Evolutionary conservation across 2,113 vertebrate genomes (phyloP), one percentile per base, ranked within the genome.

Genomic region (Stigmatopora nigra): DNA sequence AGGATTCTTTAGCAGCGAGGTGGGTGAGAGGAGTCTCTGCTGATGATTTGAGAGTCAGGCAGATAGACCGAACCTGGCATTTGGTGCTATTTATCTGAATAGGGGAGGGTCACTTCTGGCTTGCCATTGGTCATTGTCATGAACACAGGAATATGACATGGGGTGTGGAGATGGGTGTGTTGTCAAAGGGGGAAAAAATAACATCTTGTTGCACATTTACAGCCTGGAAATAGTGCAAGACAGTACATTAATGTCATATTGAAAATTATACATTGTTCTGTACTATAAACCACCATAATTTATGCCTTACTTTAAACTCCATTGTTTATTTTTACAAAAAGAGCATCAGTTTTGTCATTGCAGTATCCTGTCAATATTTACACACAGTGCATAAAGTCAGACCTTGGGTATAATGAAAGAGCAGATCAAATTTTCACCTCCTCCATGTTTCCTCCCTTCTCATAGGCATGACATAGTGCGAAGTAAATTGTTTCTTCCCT

Each of bases 31-130:
- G 72, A 76, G 69, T 41, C 25, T 70, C 68, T 76, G 74, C 77
- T 64, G 73, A 64, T 62, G 61, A 61, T 55, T 73, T 66, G 76
- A 79, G 80, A 83, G 67, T 71, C 73, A 51, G 68, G 82, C 80
- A 81, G 84, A 83, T 80, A 60, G 74, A 86, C 62, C 71, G 68
- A 75, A 79, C 75, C 83, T 72, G 76, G 62, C 65, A 16, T 63
- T 60, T 9, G 1, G 49, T 70, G 64, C 73, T 82, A 82, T 88
- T 86, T 89, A 88, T 87, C 64, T 65, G 74, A 67, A 64, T 52
- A 79, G 65, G 81, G 84, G 84, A 81, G 86, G 82, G 56, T 68
- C 76, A 55, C 63, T 57, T 67, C 80, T 61, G 71, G 65, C 68
- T 31, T 73, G 48, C 4, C 64, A 87, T 86, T 88, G 88, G 87